phyloP scores from a whole-genome alignment of 1,140 invertebrate species.

The Carposina sasakii region DNA sequence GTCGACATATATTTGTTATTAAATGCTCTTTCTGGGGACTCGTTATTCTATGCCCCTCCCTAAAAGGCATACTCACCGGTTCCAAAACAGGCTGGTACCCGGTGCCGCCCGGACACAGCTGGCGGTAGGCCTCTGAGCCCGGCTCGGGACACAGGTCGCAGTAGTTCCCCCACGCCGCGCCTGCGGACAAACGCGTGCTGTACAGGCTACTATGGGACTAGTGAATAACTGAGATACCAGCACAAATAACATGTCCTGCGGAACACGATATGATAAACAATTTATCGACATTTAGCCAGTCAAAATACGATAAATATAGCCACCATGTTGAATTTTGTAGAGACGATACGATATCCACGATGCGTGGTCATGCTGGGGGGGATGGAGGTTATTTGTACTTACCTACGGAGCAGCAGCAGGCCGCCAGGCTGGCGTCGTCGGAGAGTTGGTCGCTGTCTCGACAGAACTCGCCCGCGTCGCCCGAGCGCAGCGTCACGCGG shows the following conservation, averaged over 20 bases:
- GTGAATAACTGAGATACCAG: too few species aligned
- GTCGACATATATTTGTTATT: too few species aligned
- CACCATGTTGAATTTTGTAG: background rate
- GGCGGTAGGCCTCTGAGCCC: slow-evolving; percentile 81
- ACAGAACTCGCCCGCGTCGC: slow-evolving; percentile 49
- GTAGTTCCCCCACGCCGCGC: slow-evolving; percentile 86
- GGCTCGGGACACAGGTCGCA: slow-evolving; percentile 86
- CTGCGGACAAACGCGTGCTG: too few species aligned
- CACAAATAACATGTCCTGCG: too few species aligned
- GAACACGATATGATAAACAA: too few species aligned
- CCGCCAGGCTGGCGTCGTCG: slow-evolving; percentile 82
- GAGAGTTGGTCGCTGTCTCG: slow-evolving; percentile 70
- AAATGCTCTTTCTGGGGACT: too few species aligned
- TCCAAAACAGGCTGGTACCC: slow-evolving; percentile 88
- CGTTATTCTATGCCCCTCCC: too few species aligned
- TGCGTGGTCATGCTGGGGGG: too few species aligned
- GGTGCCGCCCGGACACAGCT: slow-evolving; percentile 86
- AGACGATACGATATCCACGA: too few species aligned
- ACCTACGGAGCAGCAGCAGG: slow-evolving; percentile 90
- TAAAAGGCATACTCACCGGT: slow-evolving; percentile 84
- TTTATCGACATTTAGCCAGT: background rate
- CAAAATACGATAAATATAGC: background rate
- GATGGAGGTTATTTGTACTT: too few species aligned
- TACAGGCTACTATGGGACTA: too few species aligned
- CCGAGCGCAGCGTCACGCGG: slow-evolving; percentile 73